Base-by-base conservation (phyloP, 1,140 invertebrate genomes). In the Drosophila serrata region DNA sequence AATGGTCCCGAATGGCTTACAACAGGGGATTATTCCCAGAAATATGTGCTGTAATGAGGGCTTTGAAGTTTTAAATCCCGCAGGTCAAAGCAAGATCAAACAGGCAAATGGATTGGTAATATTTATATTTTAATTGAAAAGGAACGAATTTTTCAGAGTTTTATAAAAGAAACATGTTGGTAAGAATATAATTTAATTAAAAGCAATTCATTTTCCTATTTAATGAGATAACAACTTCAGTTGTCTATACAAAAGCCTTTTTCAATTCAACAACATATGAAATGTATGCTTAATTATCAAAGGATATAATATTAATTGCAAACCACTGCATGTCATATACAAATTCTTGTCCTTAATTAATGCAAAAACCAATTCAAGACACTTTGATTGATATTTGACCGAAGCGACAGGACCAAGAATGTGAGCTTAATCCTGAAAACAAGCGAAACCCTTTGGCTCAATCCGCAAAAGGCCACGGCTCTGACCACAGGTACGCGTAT, bases 401-500 rank as follows among this genome's bases (percentile, higher is more conserved):
- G 11, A 42, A 43, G n/a, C 7, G 22, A 1, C 9, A 33, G 56
- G 31, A 69, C 27, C 37, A 35, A 33, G 65, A 53, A 67, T 67
- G 46, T 42, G 13, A 13, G 6, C 51, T 17, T 69, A 68, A 67
- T 19, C 62, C 65, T 31, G 22, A 33, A 13, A 24, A 43, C 22
- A 65, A 45, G 29, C 35, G 35, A 3, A 69, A 45, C 22, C 43
- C 53, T 49, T 48, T 70, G 22, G 27, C 27, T 35, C 22, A 19
- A 59, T 33, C 56, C 33, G 46, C n/a, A 35, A 58, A 27, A 70
- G 33, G 49, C 49, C 48, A 46, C 5, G 65, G 49, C 42, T 46
- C 29, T 33, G 53, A 72, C 65, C 69, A 27, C 69, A 72, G 67
- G 65, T 72, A 59, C 67, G 55, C 67, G 65, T 72, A 58, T 57